phyloP scores from a whole-genome alignment of 2,888 invertebrate species.

The Heliconius aoede region DNA sequence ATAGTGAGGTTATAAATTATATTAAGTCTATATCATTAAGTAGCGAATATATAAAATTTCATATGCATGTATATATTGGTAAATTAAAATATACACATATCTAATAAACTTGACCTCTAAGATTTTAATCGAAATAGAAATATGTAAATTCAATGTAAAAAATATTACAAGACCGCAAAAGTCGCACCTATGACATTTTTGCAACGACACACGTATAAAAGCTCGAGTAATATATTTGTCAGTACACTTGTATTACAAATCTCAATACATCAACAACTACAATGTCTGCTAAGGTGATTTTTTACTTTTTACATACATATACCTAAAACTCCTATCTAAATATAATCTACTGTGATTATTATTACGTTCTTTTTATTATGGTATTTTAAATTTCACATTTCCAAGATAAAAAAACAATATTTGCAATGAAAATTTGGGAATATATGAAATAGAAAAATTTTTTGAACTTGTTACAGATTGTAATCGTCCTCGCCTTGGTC shows the following conservation, averaged over 20 bases:
- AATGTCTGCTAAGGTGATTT: conserved; percentile 22
- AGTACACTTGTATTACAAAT: conserved; percentile 9
- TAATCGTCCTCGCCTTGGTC: not conserved
- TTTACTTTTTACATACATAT: not conserved
- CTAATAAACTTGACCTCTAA: conserved; percentile 4
- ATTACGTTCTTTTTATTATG: not conserved
- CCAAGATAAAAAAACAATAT: not conserved
- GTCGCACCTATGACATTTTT: not conserved
- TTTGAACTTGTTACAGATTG: not conserved
- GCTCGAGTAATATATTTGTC: not conserved
- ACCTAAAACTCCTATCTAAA: not conserved
- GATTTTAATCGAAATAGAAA: not conserved
- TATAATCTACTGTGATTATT: not conserved
- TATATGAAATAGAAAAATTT: not conserved
- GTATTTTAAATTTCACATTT: not conserved
- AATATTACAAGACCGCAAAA: not conserved
- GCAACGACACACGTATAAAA: conserved; percentile 1
- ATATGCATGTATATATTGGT: not conserved
- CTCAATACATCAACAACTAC: conserved; percentile 11
- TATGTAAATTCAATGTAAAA: not conserved
- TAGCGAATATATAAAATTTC: not conserved
- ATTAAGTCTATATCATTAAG: not conserved
- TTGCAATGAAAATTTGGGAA: not conserved
- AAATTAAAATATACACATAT: not conserved
- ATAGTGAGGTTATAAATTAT: not conserved